Evolutionary conservation across 2,888 invertebrate species (phyloP), one percentile per base, ranked within the genome.

Genomic region (Erebia epiphron): DNA sequence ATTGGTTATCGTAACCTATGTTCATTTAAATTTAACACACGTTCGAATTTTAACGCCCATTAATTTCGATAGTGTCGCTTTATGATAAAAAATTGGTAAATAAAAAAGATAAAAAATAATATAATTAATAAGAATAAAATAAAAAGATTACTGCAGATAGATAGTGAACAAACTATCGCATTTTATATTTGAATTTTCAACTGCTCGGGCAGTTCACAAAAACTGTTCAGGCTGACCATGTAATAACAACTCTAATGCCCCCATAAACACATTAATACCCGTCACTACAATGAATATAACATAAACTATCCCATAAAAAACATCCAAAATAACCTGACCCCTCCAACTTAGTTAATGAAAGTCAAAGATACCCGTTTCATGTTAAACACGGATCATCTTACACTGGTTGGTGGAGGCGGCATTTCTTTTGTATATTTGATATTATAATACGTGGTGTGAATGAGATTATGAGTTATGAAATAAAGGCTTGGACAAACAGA

Each of bases 341-440:
- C 46, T 62, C 14, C 9, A 14, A 49, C 21, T 18, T 13, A 10
- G 49, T 49, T 26, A 5, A 14, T 46, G 49, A 4, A 46, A 10
- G 21, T 49, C 62, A 49, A 62, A 49, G 13, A 26, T 21, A 13
- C 43, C 3, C 14, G 21, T 49, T 21, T 49, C 46, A 49, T 62
- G 49, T 62, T 62, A 21, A 62, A 49, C 21, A 9, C 16, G 46
- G 62, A 3, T 62, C 49, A 49, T 21, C 46, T 62, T 62, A 62
- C n/a, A 49, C 21, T 62, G 62, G 62, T 49, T 1, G 5, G 1
- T 14, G 8, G 13, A 7, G 46, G 18, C 62, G 62, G 62, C 62
- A 21, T 49, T 62, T 62, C 62, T 62, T 62, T 62, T 61, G 61
- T 62, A 62, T 21, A 62, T 62, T 49, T 62, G 62, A 62, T 62